Evolutionary conservation across 2,888 invertebrate species (phyloP), one percentile per base, ranked within the genome.

Genomic region (Tenthredo distinguenda): DNA sequence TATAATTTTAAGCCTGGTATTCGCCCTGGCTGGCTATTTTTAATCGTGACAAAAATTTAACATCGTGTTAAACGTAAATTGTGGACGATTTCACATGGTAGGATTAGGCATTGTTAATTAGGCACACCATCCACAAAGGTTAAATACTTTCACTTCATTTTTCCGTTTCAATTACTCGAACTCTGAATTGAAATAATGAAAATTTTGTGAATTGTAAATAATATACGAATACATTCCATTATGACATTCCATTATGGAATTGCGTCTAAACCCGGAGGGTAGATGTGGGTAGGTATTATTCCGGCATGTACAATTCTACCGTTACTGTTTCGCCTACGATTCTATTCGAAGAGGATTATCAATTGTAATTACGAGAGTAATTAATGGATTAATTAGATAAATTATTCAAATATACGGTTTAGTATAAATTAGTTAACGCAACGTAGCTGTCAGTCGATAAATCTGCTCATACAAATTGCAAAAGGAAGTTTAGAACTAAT

Each of bases 271-370:
- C 62, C 62, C 26, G 62, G 7, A 21, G 62, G 62, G 62, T 34
- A 34, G 71, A 37, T 55, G 55, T n/a, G n/a, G 55, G 55, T 55
- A n/a, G 55, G 12, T 62, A 62, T 62, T 62, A 62, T 62, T 62
- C 26, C 26, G 10, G 62, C 62, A 62, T 4, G 26, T 62, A 26
- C 43, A 76, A 76, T 76, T 21, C 76, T 31, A 15, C 4, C 26
- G 76, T 50, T 47, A 76, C 76, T 26, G 76, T 47, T 76, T 76
- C 26, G 43, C 47, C 47, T 47, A 76, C 26, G 47, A 47, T 47
- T 76, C 76, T 21, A 76, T 76, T 76, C 47, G 43, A 37, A 15
- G 18, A 76, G 76, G 76, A 76, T 76, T 76, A 76, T 76, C 47
- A n/a, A 47, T 76, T 47, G 76, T 76, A 76, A 47, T 47, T 47